Evolutionary conservation across 2,888 invertebrate genomes (phyloP), one percentile per base, ranked within the genome.

Genomic region (Tetramorium bicarinatum): DNA sequence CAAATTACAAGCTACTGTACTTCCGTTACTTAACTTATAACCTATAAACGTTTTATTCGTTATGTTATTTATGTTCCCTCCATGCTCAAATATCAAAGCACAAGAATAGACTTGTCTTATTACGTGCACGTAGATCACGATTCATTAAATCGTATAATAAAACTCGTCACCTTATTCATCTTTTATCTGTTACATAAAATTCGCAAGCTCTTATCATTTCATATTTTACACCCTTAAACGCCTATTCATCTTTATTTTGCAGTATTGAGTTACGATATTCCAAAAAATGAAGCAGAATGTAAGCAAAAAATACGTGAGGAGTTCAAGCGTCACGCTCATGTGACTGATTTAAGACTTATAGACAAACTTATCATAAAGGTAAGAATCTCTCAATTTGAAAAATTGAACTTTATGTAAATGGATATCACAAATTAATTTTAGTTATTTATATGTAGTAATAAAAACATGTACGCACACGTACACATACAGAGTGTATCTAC

Each of bases 291-390:
- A 82, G 95, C 96, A 34, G 96, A 97, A 87, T 97, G 97, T 91
- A 96, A 96, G 88, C 95, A 93, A 0, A 98, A 98, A 94, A 94
- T 99, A 44, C 96, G 97, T 87, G 97, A 98, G 93, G 95, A 97
- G 92, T 99, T 99, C 93, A 77, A 95, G 71, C 97, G 97, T 92
- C 96, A 99, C 94, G 96, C 96, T 92, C 94, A 97, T 95, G 96
- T 99, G 0, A 96, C 96, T 64, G 99, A 99, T 95, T 96, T 99
- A 84, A 96, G 99, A 93, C 97, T 98, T 49, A 98, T 99, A 93
- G 99, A 99, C 95, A 96, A 98, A 96, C 96, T 99, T 83, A 97
- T 99, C 64, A 97, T 99, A 84, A 99, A 99, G 97, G 99, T 98
- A 95, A 93, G 91, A 71, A 6, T 34, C 29, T 4, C 29, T 34